Percentiles rank a stretch among this genome's conserved stretches.
Evolutionary conservation across 2,888 invertebrate species (phyloP).

Genomic region (Scotopteryx bipunctaria): DNA sequence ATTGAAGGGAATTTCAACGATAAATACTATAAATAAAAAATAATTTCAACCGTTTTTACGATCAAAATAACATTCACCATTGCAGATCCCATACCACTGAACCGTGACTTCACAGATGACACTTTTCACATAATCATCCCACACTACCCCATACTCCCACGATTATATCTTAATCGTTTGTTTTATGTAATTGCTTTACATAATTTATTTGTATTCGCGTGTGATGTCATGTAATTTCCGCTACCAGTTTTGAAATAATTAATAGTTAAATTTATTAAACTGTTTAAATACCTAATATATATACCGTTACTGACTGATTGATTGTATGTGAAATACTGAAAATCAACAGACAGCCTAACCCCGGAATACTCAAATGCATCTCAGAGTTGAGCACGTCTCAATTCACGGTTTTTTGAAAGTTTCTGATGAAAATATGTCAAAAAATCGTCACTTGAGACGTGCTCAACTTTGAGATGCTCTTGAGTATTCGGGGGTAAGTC

Average conservation of each 20-base stretch:
- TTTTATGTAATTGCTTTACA: constrained; percentile 60
- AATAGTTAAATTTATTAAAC: neutral
- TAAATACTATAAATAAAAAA: neutral
- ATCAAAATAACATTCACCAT: neutral
- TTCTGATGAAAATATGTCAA: no score
- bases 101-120: constrained; percentile 73
- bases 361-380: no score
- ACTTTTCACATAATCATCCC: constrained; percentile 71
- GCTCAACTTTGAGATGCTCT: no score
- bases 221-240: constrained; percentile 61
- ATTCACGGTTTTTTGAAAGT: no score
- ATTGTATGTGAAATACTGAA: no score
- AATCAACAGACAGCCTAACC: no score
- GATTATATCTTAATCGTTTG: constrained; percentile 62
- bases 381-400: no score
- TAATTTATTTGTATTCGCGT: constrained; percentile 52
- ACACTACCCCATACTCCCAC: constrained; percentile 60
- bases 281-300: no score
- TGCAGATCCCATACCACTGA: constrained; percentile 58
- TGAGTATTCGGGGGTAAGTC: no score
- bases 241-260: neutral
- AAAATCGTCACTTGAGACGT: no score
- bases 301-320: no score
- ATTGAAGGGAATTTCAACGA: no score
- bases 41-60: neutral